Conservation (phyloP, 1,140 invertebrate species). For the Drosophila grimshawi region DNA sequence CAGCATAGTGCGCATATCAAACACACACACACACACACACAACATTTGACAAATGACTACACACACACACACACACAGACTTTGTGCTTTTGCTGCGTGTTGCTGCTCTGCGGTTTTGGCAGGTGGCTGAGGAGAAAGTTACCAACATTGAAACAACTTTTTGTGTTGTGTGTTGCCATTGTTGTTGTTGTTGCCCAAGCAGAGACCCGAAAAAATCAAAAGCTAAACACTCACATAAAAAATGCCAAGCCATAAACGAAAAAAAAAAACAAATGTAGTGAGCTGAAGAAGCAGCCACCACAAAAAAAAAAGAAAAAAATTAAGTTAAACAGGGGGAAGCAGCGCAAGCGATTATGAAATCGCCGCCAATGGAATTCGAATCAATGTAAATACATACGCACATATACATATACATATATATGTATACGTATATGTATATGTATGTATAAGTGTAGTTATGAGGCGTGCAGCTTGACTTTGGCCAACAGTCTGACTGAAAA, state of each 20-base stretch:
- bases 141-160: conserved; percentile 80
- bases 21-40: conserved; percentile 27
- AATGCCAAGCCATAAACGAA: conserved; percentile 57
- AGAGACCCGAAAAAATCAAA: conserved; percentile 41
- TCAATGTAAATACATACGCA: conserved; percentile 57
- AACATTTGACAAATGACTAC: neutral
- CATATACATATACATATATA: neutral
- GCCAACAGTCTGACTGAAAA: conserved; percentile 26
- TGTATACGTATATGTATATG: too few species aligned
- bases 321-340: conserved; percentile 57
- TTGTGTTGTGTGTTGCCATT: conserved; percentile 60
- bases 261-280: conserved; percentile 23
- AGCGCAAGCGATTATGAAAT: conserved; percentile 74
- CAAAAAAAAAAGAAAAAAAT: conserved; percentile 40
- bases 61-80: conserved; percentile 4
- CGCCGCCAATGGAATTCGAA: conserved; percentile 73
- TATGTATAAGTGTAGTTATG: conserved; percentile 25
- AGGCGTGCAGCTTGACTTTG: conserved; percentile 50
- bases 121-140: conserved; percentile 79
- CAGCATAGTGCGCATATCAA: conserved; percentile 53
- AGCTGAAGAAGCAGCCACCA: conserved; percentile 50
- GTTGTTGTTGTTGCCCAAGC: conserved; percentile 60
- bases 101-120: conserved; percentile 41
- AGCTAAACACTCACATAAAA: conserved; percentile 35
- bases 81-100: conserved; percentile 46